These are phyloP conservation scores for Pantherophis vulpinus DNA, from an alignment of 2,797 vertebrate genomes.

Conservation along the genomic window DNA sequence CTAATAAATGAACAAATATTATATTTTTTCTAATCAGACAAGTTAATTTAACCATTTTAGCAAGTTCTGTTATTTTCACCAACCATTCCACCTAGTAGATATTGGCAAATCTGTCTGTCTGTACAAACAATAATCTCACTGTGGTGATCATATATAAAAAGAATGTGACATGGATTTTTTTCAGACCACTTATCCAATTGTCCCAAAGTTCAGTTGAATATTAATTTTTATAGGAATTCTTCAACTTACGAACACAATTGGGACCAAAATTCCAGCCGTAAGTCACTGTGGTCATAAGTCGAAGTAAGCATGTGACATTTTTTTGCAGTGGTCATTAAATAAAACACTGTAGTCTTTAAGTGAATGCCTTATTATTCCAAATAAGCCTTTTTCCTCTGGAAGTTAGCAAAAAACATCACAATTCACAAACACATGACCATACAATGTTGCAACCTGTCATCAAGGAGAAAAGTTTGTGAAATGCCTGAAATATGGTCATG, in stretches of 20 bases:
- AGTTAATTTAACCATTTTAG: not conserved
- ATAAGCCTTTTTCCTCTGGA: not conserved
- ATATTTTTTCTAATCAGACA: not conserved
- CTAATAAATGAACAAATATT: not conserved
- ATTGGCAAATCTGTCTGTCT: not conserved
- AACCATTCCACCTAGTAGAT: not conserved
- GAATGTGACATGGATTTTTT: not conserved
- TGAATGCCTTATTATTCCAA: not conserved
- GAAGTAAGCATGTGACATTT: not conserved
- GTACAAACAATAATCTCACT: not conserved
- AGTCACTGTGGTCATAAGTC: not conserved
- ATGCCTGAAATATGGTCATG: not conserved
- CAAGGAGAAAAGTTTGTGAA: not conserved
- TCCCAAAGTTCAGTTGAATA: not conserved
- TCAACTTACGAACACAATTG: not conserved
- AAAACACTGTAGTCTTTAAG: too few species aligned
- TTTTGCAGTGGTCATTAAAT: not conserved
- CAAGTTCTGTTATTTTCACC: not conserved
- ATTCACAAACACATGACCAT: not conserved
- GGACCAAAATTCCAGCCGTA: not conserved
- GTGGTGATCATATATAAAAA: not conserved
- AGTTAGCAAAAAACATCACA: not conserved
- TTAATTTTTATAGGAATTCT: not conserved
- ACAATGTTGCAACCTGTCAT: not conserved
- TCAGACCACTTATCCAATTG: not conserved